Percentiles rank a stretch among this genome's conserved stretches.
Conservation (phyloP, 2,113 vertebrate species). For the Spheniscus mendiculus region DNA sequence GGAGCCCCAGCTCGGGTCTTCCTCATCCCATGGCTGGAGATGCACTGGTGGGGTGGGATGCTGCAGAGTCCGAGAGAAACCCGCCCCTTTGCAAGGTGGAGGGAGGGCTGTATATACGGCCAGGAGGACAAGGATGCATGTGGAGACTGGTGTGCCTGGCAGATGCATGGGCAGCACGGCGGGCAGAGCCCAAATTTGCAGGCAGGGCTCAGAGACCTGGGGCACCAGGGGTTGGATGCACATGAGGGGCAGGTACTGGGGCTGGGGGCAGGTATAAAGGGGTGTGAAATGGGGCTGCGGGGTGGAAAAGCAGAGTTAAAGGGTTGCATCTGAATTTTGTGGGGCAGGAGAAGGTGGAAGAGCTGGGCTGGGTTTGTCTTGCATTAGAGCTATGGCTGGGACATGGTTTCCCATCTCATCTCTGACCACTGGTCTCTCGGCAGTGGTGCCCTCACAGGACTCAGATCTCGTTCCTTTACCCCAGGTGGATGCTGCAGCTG, state of each 20-base stretch:
- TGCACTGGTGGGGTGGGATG: not conserved
- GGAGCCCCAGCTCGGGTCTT: rapidly evolving
- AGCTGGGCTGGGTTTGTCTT: not conserved
- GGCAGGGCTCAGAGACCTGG: not conserved
- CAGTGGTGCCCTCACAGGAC: not conserved
- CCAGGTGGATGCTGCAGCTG: not conserved
- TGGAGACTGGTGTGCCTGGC: not conserved
- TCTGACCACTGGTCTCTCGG: not conserved
- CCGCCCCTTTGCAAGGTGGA: not conserved
- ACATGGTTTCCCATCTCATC: not conserved
- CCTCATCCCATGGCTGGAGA: not conserved
- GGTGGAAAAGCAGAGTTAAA: not conserved
- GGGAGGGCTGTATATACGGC: not conserved
- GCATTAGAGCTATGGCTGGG: not conserved
- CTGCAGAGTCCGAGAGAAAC: not conserved
- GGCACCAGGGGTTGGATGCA: not conserved
- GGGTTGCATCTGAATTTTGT: not conserved
- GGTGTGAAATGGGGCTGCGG: not conserved
- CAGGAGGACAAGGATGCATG: not conserved
- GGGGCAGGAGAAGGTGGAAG: not conserved
- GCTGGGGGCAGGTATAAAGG: not conserved
- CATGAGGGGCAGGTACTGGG: not conserved
- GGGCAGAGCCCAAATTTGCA: not conserved
- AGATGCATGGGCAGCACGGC: not conserved
- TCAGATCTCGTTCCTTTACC: not conserved